Evolutionary conservation across 64 coral and sea anemone genomes (phyloP).

Genomic region (Trachythela sp.): DNA sequence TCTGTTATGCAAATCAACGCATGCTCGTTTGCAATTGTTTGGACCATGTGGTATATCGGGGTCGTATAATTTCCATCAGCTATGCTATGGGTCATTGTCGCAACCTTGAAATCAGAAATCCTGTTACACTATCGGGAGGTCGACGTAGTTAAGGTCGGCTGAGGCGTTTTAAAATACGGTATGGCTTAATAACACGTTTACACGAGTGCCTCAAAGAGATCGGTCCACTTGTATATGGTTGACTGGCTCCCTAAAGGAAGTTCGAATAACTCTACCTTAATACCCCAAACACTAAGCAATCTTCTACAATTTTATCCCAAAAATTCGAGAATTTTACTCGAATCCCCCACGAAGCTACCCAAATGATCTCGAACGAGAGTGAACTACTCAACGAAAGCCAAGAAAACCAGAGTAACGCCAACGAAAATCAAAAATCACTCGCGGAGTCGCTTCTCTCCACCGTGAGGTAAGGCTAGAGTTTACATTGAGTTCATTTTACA

Average conservation of each 20-base stretch:
- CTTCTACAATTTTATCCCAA: not conserved
- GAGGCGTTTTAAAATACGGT: not conserved
- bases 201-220: not conserved
- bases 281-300: not conserved
- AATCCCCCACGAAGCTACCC: not conserved
- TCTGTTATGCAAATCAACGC: slow-evolving; percentile 8
- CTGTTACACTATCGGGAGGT: not conserved
- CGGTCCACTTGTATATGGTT: not conserved
- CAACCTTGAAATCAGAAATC: not conserved
- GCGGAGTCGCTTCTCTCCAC: not conserved
- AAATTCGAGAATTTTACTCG: not conserved
- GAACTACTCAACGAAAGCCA: not conserved
- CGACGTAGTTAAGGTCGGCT: not conserved
- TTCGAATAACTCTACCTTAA: no score
- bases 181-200: not conserved
- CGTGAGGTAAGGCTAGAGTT: not conserved
- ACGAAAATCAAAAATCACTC: not conserved
- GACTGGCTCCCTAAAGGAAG: no score
- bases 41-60: not conserved
- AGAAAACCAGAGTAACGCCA: not conserved
- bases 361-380: not conserved
- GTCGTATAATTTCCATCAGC: not conserved
- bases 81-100: not conserved
- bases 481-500: not conserved
- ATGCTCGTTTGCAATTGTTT: not conserved